A percentile compares a stretch with the other conserved stretches of the same genome.
Conservation (phyloP, 1,140 invertebrate genomes). For the Drosophila fuyamai region DNA sequence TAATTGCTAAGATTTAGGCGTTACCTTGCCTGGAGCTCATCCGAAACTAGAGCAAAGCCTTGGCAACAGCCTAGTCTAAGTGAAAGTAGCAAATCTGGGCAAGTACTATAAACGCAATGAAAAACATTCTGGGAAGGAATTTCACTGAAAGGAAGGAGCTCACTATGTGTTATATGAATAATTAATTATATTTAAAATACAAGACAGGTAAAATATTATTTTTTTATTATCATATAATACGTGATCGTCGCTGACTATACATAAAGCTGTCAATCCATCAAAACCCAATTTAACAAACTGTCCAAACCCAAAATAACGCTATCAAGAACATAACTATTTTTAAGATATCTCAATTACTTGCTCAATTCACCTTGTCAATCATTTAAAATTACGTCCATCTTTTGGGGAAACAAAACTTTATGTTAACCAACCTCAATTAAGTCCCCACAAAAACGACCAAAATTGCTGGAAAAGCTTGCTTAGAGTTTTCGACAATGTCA, state of each 20-base stretch:
- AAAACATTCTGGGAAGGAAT: not conserved
- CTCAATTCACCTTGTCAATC: slow-evolving; percentile 9
- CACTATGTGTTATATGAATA: too few relatives aligned
- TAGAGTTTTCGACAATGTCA: slow-evolving; percentile 60
- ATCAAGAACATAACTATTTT: slow-evolving; percentile 9
- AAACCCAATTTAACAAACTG: not conserved
- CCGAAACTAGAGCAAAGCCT: slow-evolving; percentile 28
- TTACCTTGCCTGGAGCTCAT: slow-evolving; percentile 26
- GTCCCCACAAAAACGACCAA: slow-evolving; percentile 30
- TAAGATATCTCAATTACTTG: slow-evolving; percentile 5
- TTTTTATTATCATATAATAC: too few relatives aligned
- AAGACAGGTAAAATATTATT: too few relatives aligned
- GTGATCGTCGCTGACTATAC: not conserved
- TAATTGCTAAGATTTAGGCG: slow-evolving; percentile 57
- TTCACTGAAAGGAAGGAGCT: not conserved
- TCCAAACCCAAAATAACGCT: too few relatives aligned
- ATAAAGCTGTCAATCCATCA: not conserved
- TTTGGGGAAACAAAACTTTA: slow-evolving; percentile 18
- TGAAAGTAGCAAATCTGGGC: slow-evolving; percentile 10
- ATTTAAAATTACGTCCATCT: slow-evolving; percentile 23
- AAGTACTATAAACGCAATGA: slow-evolving; percentile 9
- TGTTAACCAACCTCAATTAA: slow-evolving; percentile 33
- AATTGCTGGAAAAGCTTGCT: slow-evolving; percentile 38
- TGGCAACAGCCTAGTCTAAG: slow-evolving; percentile 9
- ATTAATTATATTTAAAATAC: too few relatives aligned